Base-by-base conservation (phyloP, 2,113 vertebrate genomes). In the Alosa alosa region DNA sequence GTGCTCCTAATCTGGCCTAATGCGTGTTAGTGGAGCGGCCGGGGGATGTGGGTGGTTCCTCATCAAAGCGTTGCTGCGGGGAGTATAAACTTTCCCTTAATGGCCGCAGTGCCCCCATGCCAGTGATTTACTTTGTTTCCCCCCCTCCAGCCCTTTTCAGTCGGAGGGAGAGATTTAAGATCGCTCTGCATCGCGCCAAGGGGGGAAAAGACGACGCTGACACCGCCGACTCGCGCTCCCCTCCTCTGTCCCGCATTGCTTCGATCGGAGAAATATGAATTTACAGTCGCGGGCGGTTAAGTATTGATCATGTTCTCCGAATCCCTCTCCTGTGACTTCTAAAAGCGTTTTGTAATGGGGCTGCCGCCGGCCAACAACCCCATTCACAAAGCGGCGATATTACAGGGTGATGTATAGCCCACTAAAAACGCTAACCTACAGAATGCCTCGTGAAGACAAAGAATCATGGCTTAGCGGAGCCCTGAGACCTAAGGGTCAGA, bases 1-100 rank as follows among this genome's bases (percentile, higher is more conserved):
- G 85, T 81, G 50, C 86, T 60, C 49, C 39, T 25, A 60, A 82
- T 64, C 82, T 83, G 83, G 82, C 82, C n/a, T 81, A 87, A 83
- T 46, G 25, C 78, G 75, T 39, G 52, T 15, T 39, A 18, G 17
- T 68, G 85, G 81, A 60, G 64, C 75, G 83, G 75, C 68, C 2
- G n/a, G 78, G 72, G 78, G 78, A 84, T 84, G 87, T 86, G 87
- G 87, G 87, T 88, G 87, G 87, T 84, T 86, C 86, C 84, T 88
- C 87, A 88, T 88, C 83, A 88, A 88, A 86, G 85, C 50, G 31
- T 52, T 81, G 83, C 84, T 86, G 84, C 57, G 49, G 84, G 78
- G 57, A 84, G 83, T 84, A 88, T 88, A 88, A 88, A 86, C 87
- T 78, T 86, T 84, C 81, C 22, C 31, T 57, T 86, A 86, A 84